These are phyloP conservation scores for Epinephelus malabaricus DNA, from an alignment of 2,797 vertebrate genomes.

Conservation along the genomic window DNA sequence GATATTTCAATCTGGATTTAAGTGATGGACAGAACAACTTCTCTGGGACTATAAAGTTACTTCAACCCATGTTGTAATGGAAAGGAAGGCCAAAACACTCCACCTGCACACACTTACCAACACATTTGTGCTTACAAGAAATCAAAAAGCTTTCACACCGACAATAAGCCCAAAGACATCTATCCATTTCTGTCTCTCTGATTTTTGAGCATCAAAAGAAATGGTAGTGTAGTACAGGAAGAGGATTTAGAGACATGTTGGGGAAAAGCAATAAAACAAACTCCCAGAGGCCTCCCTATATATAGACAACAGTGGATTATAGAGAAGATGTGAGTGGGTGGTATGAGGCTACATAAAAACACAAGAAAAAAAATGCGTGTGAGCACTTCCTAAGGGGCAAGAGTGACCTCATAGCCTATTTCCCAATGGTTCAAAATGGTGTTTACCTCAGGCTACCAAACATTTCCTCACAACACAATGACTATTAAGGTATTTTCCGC, in stretches of 20 bases:
- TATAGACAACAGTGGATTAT: conserved; percentile 62
- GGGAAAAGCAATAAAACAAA: conserved; percentile 53
- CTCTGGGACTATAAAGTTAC: neutral
- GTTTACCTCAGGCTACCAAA: conserved; percentile 35
- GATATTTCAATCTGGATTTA: neutral
- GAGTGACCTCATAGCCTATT: conserved; percentile 57
- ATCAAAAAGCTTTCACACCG: conserved; percentile 21
- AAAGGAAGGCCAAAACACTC: conserved; percentile 11
- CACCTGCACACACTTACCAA: conserved; percentile 9
- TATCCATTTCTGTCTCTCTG: conserved; percentile 28
- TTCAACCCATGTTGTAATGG: neutral
- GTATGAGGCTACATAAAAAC: conserved; percentile 52
- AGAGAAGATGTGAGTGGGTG: conserved; percentile 57
- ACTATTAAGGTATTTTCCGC: conserved; percentile 19
- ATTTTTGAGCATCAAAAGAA: conserved; percentile 59
- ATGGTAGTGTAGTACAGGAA: conserved; percentile 35
- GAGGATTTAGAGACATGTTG: conserved; percentile 49
- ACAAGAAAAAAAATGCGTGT: conserved; percentile 26
- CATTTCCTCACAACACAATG: neutral
- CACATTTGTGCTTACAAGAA: conserved; percentile 20
- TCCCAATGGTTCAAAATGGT: conserved; percentile 47
- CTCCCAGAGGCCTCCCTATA: conserved; percentile 41
- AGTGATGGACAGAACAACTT: neutral
- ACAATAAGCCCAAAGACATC: conserved; percentile 43
- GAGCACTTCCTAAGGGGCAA: conserved; percentile 48